Evolutionary conservation across 1,140 invertebrate genomes (phyloP), one percentile per base, ranked within the genome.

Genomic region (Drosophila albomicans): DNA sequence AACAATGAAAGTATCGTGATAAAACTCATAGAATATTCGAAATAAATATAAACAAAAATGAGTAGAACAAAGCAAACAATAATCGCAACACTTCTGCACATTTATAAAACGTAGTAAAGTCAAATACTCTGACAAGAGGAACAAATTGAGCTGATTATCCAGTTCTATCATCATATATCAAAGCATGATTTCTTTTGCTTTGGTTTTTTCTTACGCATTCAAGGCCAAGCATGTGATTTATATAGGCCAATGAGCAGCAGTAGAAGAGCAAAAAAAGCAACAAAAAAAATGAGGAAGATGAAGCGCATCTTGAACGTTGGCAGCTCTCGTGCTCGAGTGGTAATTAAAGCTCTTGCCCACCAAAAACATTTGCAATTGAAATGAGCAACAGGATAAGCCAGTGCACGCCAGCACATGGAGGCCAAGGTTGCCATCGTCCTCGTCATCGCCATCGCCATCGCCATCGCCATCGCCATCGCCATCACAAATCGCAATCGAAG

Each of bases 301-400:
- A 57, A 32, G 54, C 54, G 16, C 15, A 57, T 38, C 54, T 56
- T 15, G 10, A 56, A 38, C 32, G 46, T 41, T 20, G 38, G 48
- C 59, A 52, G 25, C 35, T 8, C 16, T 41, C 38, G 11, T 43
- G 13, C 25, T 77, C n/a, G 63, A 71, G 58, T 82, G 62, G 57
- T 56, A 82, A 87, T 87, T 87, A 77, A 74, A 54, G 35, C 41
- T 7, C 8, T 38, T 30, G 11, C 16, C 4, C 35, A 30, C 11
- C 45, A 13, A 43, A 11, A 75, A 16, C 62, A 77, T 79, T 82
- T 82, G 65, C 68, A 79, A 76, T 86, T 62, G 70, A 79, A 86
- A 81, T 75, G 38, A 56, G 49, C 63, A 52, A 46, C 59, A 66
- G 69, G 41, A 61, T 16, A 35, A 38, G 48, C 32, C n/a, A 35